Percentiles rank a stretch among this genome's conserved stretches.
phyloP scores from a whole-genome alignment of 2,888 invertebrate species.

The Himalopsyche japonica region DNA sequence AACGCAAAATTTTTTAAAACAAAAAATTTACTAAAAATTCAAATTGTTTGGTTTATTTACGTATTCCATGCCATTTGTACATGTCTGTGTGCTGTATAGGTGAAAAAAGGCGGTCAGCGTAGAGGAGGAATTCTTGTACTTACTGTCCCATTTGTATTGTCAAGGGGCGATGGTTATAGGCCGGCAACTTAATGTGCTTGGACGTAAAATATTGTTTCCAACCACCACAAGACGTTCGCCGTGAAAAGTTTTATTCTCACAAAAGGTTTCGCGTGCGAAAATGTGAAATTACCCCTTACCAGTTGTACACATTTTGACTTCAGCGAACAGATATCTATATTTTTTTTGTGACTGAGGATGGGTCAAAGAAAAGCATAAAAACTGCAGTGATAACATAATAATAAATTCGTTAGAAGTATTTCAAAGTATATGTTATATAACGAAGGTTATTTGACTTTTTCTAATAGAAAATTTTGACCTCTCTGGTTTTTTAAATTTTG shows the following conservation, averaged over 20 bases:
- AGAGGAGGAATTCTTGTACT: neutral
- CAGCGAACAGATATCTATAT: too few species aligned
- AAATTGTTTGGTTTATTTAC: too few species aligned
- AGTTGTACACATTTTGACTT: neutral
- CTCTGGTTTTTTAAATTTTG: too few species aligned
- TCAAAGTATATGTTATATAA: too few species aligned
- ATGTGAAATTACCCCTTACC: neutral
- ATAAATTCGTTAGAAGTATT: too few species aligned
- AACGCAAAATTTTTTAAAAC: too few species aligned
- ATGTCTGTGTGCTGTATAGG: neutral
- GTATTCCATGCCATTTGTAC: neutral
- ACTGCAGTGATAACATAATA: too few species aligned
- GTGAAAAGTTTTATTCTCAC: neutral
- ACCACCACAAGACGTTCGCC: constrained; percentile 21
- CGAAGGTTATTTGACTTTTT: too few species aligned
- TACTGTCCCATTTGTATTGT: constrained; percentile 36
- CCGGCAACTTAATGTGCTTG: constrained; percentile 31
- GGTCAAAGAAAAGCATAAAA: too few species aligned
- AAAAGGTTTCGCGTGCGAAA: neutral
- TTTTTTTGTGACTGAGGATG: too few species aligned
- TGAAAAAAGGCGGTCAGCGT: neutral
- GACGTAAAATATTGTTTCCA: constrained; percentile 37
- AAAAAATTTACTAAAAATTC: too few species aligned
- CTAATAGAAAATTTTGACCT: too few species aligned
- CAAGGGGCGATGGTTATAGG: constrained; percentile 34